Percentiles rank a stretch among this genome's conserved stretches.
phyloP scores from a whole-genome alignment of 2,888 invertebrate species.

The Urechis unicinctus region DNA sequence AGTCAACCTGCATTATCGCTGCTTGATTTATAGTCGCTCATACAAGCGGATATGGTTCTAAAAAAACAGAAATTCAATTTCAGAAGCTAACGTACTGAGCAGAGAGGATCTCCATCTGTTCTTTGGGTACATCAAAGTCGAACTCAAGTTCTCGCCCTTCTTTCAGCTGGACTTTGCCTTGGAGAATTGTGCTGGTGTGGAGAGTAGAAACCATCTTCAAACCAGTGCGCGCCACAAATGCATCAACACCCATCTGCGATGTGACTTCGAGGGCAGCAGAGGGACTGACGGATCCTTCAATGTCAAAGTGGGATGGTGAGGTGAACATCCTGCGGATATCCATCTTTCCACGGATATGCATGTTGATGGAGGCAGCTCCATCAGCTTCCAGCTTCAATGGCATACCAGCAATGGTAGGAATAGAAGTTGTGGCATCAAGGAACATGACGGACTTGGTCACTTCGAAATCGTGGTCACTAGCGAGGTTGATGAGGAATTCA shows the following conservation, averaged over 20 bases:
- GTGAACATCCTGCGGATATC: slow-evolving; percentile 60
- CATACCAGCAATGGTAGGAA: slow-evolving; percentile 77
- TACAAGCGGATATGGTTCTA: too few relatives aligned
- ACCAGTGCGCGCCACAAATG: slow-evolving; percentile 72
- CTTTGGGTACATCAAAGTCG: slow-evolving; percentile 73
- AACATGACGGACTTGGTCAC: slow-evolving; percentile 77
- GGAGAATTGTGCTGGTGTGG: slow-evolving; percentile 77
- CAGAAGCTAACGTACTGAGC: slow-evolving; percentile 57
- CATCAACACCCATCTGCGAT: slow-evolving; percentile 78
- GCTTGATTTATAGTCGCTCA: too few relatives aligned
- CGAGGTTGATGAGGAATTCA: slow-evolving; percentile 56
- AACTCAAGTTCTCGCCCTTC: slow-evolving; percentile 65
- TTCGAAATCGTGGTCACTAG: slow-evolving; percentile 66
- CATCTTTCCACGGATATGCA: slow-evolving; percentile 73
- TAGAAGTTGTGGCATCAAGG: slow-evolving; percentile 78
- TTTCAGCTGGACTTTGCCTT: slow-evolving; percentile 66
- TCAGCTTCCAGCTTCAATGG: slow-evolving; percentile 78
- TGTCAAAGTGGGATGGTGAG: slow-evolving; percentile 59
- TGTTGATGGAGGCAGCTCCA: slow-evolving; percentile 78
- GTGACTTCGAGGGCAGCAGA: slow-evolving; percentile 79
- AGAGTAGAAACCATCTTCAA: slow-evolving; percentile 77
- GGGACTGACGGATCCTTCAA: slow-evolving; percentile 76
- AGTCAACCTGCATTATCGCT: too few relatives aligned
- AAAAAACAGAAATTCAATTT: too few relatives aligned
- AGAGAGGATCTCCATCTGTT: slow-evolving; percentile 78